Evolutionary conservation across 1,140 invertebrate species (phyloP).

Genomic region (Vollenhovia emeryi): DNA sequence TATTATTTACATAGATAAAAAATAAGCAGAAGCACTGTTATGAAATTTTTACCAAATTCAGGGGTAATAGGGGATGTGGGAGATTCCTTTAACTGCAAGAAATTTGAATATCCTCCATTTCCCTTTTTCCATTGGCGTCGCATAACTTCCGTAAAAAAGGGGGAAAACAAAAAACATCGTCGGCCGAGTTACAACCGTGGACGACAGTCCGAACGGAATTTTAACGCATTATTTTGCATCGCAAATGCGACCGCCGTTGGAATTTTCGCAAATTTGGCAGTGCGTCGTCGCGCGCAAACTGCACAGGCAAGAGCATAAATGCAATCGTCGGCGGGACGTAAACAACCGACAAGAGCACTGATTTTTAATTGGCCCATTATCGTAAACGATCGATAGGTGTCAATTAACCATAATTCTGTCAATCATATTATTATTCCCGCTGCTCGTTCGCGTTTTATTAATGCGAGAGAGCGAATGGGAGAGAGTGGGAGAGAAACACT

Average conservation of each 20-base stretch:
- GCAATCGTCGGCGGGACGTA: slow-evolving; percentile 56
- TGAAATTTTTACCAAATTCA: neutral
- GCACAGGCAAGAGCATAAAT: slow-evolving; percentile 17
- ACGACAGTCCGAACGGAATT: slow-evolving; percentile 49
- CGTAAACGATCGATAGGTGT: slow-evolving; percentile 71
- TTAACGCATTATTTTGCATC: slow-evolving; percentile 58
- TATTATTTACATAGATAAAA: neutral
- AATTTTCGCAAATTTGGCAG: slow-evolving; percentile 57
- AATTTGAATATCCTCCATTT: slow-evolving; percentile 46
- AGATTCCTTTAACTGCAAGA: slow-evolving; percentile 2
- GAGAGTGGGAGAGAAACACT: neutral
- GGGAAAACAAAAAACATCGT: slow-evolving; percentile 31
- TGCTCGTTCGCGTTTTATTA: slow-evolving; percentile 58
- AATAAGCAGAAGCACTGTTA: neutral
- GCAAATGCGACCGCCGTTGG: slow-evolving; percentile 44
- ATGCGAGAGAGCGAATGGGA: slow-evolving; percentile 15
- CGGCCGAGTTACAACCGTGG: slow-evolving; percentile 43
- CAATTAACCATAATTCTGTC: slow-evolving; percentile 77
- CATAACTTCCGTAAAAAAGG: slow-evolving; percentile 30
- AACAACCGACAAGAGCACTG: slow-evolving; percentile 72
- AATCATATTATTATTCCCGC: slow-evolving; percentile 67
- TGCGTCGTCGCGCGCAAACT: neutral
- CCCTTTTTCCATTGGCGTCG: slow-evolving; percentile 25
- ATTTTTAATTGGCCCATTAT: slow-evolving; percentile 76
- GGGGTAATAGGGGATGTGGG: neutral